Conservation (phyloP, 2,797 vertebrate species). For the Danio kyathit region DNA sequence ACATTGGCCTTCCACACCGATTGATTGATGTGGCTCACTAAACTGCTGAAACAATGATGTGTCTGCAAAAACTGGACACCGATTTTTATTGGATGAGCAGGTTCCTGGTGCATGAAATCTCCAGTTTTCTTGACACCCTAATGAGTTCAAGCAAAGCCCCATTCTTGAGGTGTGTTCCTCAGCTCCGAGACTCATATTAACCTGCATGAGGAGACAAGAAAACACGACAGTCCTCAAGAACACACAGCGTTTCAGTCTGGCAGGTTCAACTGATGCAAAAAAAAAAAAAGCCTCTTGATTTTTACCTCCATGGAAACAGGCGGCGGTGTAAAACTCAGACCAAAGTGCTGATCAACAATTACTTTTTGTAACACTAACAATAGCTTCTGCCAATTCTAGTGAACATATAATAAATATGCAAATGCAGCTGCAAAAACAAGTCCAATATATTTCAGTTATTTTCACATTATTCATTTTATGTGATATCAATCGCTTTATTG, state of each 20-base stretch:
- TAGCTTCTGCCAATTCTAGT: too few relatives aligned
- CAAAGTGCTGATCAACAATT: constrained; percentile 5
- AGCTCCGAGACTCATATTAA: constrained; percentile 20
- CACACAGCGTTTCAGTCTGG: not conserved
- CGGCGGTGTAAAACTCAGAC: not conserved
- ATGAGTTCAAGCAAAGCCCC: constrained; percentile 73
- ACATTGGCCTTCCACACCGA: constrained; percentile 19
- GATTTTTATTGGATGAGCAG: constrained; percentile 67
- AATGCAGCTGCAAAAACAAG: too few relatives aligned
- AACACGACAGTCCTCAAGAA: constrained; percentile 11
- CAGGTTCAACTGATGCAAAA: not conserved
- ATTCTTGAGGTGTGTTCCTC: constrained; percentile 18
- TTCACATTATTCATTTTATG: too few relatives aligned
- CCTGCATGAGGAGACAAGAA: not conserved
- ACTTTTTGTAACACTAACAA: not conserved
- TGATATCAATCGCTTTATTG: too few relatives aligned
- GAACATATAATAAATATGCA: too few relatives aligned
- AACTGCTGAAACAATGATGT: constrained; percentile 68
- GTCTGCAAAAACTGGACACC: constrained; percentile 66
- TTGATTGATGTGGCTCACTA: constrained; percentile 67
- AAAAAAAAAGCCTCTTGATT: constrained; percentile 9
- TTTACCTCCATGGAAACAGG: constrained; percentile 22
- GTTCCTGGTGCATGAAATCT: constrained; percentile 67
- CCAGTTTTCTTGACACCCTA: constrained; percentile 65
- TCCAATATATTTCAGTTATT: too few relatives aligned